These are phyloP conservation scores for Crotalus viridis DNA, from an alignment of 2,113 vertebrate genomes.

Conservation along the genomic window DNA sequence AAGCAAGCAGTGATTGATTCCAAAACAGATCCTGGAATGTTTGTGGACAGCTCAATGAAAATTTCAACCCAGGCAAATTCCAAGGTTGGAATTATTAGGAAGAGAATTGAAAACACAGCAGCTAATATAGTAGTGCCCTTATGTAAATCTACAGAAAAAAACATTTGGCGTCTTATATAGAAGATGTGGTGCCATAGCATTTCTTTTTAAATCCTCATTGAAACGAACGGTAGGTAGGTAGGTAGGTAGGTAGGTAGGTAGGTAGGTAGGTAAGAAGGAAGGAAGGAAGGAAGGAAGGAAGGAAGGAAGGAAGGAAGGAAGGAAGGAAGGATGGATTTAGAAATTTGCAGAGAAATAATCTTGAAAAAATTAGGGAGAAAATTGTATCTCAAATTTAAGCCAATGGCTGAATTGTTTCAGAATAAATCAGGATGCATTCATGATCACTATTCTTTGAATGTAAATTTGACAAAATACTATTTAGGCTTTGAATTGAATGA, in stretches of 20 bases:
- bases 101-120: background rate
- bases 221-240: background rate
- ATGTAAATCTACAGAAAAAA: background rate
- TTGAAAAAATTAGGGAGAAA: background rate
- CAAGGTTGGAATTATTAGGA: background rate
- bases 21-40: background rate
- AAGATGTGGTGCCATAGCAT: background rate
- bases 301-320: background rate
- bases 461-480: background rate
- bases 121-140: too few species aligned
- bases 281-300: background rate
- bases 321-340: background rate
- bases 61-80: background rate
- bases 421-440: background rate
- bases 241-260: background rate
- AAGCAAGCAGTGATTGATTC: background rate
- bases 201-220: background rate
- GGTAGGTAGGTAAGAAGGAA: background rate
- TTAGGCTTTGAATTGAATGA: background rate
- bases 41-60: background rate
- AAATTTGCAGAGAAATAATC: background rate
- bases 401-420: background rate
- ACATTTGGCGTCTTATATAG: background rate
- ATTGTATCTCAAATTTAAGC: background rate
- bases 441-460: background rate